A percentile compares a stretch with the other conserved stretches of the same genome.
These are phyloP conservation scores for Endotricha flammealis DNA, from an alignment of 2,888 invertebrate species.

Conservation along the genomic window DNA sequence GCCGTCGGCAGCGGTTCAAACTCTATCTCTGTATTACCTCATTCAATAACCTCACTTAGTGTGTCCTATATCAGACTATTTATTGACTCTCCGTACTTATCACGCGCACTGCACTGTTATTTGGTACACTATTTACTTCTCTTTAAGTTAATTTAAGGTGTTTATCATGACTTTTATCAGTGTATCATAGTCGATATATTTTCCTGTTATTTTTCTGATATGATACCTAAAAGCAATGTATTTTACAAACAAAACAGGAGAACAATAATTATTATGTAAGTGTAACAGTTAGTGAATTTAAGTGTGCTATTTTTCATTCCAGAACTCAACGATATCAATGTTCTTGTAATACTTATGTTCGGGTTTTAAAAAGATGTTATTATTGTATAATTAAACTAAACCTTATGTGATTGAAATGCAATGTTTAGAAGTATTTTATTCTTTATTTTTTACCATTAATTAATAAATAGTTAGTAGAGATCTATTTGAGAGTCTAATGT, in stretches of 20 bases:
- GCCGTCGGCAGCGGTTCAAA: conserved; percentile 34
- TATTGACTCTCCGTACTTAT: conserved; percentile 65
- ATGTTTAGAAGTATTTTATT: conserved; percentile 79
- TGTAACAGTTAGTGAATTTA: conserved; percentile 78
- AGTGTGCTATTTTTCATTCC: conserved; percentile 79
- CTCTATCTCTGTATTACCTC: conserved; percentile 65
- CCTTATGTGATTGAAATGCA: conserved; percentile 79
- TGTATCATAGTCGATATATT: conserved; percentile 70
- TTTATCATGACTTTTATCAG: conserved; percentile 65
- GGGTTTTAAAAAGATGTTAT: conserved; percentile 76
- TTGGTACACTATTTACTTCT: conserved; percentile 66
- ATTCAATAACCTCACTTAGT: conserved; percentile 65
- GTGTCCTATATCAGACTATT: conserved; percentile 48
- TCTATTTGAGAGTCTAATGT: conserved; percentile 79
- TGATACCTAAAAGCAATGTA: conserved; percentile 75
- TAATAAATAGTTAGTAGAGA: conserved; percentile 76
- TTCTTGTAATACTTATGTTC: conserved; percentile 76
- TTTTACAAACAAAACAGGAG: conserved; percentile 76
- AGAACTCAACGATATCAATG: conserved; percentile 77
- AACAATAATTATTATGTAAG: conserved; percentile 78
- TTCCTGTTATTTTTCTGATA: conserved; percentile 75
- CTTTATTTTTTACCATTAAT: conserved; percentile 79
- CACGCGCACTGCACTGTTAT: conserved; percentile 70
- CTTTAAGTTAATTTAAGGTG: conserved; percentile 64
- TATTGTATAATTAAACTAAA: conserved; percentile 77